Base-by-base conservation (phyloP, 2,888 invertebrate species). In the Lymantria dispar region DNA sequence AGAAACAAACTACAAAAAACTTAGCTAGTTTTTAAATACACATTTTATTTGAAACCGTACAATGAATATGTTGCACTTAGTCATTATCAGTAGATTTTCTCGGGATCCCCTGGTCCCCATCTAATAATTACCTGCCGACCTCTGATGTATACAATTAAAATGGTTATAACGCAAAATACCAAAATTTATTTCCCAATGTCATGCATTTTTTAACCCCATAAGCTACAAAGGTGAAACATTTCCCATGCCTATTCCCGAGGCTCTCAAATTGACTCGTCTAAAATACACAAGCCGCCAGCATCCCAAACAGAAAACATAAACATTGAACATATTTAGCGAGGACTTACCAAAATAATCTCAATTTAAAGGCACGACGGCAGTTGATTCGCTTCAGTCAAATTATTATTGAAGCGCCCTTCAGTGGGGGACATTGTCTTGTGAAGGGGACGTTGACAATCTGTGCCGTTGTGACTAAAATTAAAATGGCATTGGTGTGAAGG, bases 401-500 rank as follows among this genome's bases (percentile, higher is more conserved):
- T 37, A 54, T 47, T 37, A 52, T 54, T 43, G 52, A 60, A 59
- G 58, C 43, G 56, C 63, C 49, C 40, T 53, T 42, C 8, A 30
- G 12, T 11, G 50, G 64, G 63, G 65, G 58, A 63, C 65, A 63
- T 61, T 63, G 62, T 64, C 44, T 58, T 47, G 47, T 53, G 48
- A 56, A 53, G 64, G 60, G 67, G 58, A 40, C 31, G 41, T 40
- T 46, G 63, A 59, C 66, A 66, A 66, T 63, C 66, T 66, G 66
- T 59, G 38, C 30, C 37, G 58, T 59, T 66, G 63, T 66, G 61
- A 56, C 61, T 59, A 39, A 66, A 64, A 67, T 64, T 67, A 62
- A 67, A 66, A 59, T 56, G 52, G 58, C 54, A 57, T 38, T 33
- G 10, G 33, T 33, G 33, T 10, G 33, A 33, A 33, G 22, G 22